Percentiles rank a stretch among this genome's conserved stretches.
These are phyloP conservation scores for Cavia porcellus DNA, from an alignment of 2,113 vertebrate species.

Conservation along the genomic window DNA sequence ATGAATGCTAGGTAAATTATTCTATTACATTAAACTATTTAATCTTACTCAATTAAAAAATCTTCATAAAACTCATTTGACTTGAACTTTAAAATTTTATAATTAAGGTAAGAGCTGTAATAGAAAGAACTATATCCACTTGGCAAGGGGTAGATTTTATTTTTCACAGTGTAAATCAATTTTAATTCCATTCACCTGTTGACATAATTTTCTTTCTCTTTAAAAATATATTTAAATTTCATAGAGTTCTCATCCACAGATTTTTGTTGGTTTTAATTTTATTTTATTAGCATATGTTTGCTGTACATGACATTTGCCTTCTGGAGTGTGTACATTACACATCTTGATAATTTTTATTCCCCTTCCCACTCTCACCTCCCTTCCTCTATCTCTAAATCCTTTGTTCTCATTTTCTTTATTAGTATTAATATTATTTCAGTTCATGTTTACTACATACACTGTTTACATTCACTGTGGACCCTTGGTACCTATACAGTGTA, in stretches of 20 bases:
- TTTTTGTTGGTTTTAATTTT: background rate
- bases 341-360: background rate
- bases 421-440: background rate
- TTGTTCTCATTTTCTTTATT: background rate
- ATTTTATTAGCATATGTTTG: background rate
- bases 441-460: background rate
- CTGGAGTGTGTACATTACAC: background rate
- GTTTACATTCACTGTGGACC: background rate
- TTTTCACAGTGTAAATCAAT: background rate
- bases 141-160: background rate
- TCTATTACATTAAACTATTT: conserved; percentile 32
- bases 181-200: background rate
- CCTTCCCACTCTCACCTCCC: too few species aligned
- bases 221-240: background rate
- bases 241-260: background rate
- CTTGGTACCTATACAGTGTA: background rate
- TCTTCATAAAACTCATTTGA: conserved; percentile 38
- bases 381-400: background rate
- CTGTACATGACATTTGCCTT: background rate
- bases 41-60: conserved; percentile 9
- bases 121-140: background rate
- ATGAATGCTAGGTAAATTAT: background rate
- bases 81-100: conserved; percentile 38
- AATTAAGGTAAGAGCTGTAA: background rate
- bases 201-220: background rate